Evolutionary conservation across 2,888 invertebrate genomes (phyloP), one percentile per base, ranked within the genome.

Genomic region (Tipula confusa): DNA sequence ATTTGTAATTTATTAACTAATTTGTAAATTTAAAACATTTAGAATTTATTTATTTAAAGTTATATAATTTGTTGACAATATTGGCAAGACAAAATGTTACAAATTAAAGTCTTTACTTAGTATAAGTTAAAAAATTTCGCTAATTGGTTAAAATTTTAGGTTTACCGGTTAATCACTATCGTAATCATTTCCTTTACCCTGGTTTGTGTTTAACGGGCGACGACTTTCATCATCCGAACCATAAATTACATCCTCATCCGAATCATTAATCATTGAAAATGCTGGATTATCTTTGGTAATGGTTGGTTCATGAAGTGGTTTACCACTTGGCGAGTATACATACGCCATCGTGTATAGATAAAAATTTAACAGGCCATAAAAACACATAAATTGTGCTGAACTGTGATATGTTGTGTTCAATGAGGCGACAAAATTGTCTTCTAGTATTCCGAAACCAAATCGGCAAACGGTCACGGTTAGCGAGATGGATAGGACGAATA

Each of bases 261-360:
- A 98, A 88, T 99, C 98, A 90, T 98, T 98, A 86, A 98, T 89
- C 98, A 99, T 98, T 28, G 98, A 98, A 90, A 98, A 96, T 11
- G 98, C 96, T 82, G 98, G 98, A 91, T 98, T 98, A 91, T 98
- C 98, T 91, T 98, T 98, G 83, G 97, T 96, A 86, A 98, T 96
- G 83, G 95, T 93, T 83, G 96, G 93, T 90, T 98, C 97, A 89
- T 96, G 96, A 82, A 95, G 91, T 85, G 95, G 94, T 86, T 94
- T 94, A 84, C 92, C 92, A 29, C 94, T 94, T 0, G 98, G 98
- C 0, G 98, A 95, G 89, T 98, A 98, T 82, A 98, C 95, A 89
- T 97, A 98, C 15, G 97, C 96, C 94, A 98, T 95, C 6, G 96
- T 95, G 89, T 96, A 98, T 85, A 98, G 90, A 89, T 98, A 98